Percentiles rank a stretch among this genome's conserved stretches.
These are phyloP conservation scores for Cataglyphis albicans DNA, from an alignment of 2,888 invertebrate species.

Conservation along the genomic window DNA sequence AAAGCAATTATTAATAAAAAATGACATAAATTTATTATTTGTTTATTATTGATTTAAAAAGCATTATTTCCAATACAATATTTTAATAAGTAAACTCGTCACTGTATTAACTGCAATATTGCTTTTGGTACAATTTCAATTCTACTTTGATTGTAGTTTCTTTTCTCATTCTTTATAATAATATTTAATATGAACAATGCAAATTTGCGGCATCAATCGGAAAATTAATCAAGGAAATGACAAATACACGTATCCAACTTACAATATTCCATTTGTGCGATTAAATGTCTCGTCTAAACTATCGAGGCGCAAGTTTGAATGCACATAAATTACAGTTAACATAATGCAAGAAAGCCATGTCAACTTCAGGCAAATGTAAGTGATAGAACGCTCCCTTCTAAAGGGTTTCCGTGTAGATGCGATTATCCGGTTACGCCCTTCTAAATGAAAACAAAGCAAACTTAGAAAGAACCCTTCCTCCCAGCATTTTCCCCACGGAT, in stretches of 20 bases:
- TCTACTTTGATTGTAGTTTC: background rate
- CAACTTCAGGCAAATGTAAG: background rate
- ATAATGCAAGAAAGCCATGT: slow-evolving; percentile 16
- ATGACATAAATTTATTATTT: background rate
- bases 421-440: slow-evolving; percentile 39
- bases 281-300: slow-evolving; percentile 21
- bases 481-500: background rate
- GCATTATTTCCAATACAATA: background rate
- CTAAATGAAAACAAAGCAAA: slow-evolving; percentile 32
- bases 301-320: background rate
- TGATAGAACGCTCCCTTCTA: background rate
- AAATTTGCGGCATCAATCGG: background rate
- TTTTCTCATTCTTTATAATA: background rate
- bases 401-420: background rate
- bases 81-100: background rate
- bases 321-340: slow-evolving; percentile 36
- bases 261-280: slow-evolving; percentile 14
- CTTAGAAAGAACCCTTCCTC: background rate
- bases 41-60: background rate
- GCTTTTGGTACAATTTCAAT: background rate
- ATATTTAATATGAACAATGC: background rate
- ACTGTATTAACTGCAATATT: background rate
- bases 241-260: background rate
- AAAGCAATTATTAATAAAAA: background rate
- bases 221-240: slow-evolving; percentile 9